Conservation (phyloP, 2,113 vertebrate species). For the Chiloscyllium plagiosum region DNA sequence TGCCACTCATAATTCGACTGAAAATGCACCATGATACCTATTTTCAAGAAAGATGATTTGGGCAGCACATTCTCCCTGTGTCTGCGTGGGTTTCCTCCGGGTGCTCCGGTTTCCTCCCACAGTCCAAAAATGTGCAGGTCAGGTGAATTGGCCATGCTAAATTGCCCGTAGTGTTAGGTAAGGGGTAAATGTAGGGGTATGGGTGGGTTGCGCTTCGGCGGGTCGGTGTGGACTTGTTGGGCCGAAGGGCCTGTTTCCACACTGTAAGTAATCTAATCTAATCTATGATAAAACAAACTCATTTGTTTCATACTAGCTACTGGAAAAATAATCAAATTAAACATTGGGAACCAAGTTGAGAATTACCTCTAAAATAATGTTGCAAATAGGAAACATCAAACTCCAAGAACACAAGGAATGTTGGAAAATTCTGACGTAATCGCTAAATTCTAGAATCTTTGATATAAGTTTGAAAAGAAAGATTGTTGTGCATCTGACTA, state of each 20-base stretch:
- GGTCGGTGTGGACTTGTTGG: too few relatives aligned
- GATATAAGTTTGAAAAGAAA: not conserved
- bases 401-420: not conserved
- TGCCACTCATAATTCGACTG: not conserved
- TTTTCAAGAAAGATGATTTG: not conserved
- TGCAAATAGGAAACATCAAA: not conserved
- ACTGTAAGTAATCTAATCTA: too few relatives aligned
- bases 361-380: not conserved
- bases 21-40: not conserved
- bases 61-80: too few relatives aligned
- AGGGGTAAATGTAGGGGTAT: too few relatives aligned
- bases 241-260: too few relatives aligned
- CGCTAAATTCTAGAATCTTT: not conserved
- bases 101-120: too few relatives aligned
- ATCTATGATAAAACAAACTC: not conserved
- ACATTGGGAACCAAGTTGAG: not conserved
- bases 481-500: not conserved
- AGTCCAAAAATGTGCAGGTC: too few relatives aligned
- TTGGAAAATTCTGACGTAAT: not conserved
- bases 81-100: too few relatives aligned
- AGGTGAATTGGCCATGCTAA: too few relatives aligned
- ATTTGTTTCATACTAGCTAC: not conserved
- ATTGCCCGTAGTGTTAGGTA: too few relatives aligned
- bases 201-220: too few relatives aligned
- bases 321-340: not conserved